phyloP scores from a whole-genome alignment of 2,113 vertebrate species.

The Pteronura brasiliensis region DNA sequence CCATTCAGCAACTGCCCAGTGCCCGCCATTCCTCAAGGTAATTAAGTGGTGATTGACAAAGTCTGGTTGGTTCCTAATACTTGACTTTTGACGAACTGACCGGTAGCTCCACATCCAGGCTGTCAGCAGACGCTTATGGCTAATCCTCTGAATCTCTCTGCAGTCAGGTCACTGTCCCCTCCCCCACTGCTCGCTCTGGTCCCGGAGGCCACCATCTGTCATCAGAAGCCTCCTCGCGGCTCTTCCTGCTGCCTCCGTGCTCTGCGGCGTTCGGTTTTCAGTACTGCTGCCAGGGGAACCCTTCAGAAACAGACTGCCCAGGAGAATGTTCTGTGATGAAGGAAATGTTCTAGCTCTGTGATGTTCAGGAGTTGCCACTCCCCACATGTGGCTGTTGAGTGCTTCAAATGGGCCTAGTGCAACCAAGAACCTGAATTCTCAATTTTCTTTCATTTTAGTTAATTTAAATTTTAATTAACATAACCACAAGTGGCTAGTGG shows the following conservation, averaged over 20 bases:
- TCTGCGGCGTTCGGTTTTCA: rapidly evolving
- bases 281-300: too few species aligned
- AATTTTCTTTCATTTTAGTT: background rate
- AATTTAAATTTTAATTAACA: background rate
- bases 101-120: background rate
- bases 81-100: background rate
- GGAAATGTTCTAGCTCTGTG: background rate
- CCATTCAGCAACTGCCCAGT: background rate
- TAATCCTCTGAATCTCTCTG: background rate
- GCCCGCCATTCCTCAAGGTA: background rate
- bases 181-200: rapidly evolving
- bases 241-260: background rate
- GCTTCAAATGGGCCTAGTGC: background rate
- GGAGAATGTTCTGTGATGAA: background rate
- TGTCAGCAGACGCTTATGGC: background rate
- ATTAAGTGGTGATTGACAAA: background rate
- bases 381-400: background rate
- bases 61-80: background rate
- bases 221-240: rapidly evolving
- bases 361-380: too few species aligned
- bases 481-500: background rate
- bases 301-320: background rate
- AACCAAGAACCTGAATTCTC: background rate
- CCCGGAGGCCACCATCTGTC: background rate
- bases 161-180: background rate